A percentile compares a stretch with the other conserved stretches of the same genome.
Conservation (phyloP, 35 echinoderm and acorn worm species). For the Ophiothrix spiculata region DNA sequence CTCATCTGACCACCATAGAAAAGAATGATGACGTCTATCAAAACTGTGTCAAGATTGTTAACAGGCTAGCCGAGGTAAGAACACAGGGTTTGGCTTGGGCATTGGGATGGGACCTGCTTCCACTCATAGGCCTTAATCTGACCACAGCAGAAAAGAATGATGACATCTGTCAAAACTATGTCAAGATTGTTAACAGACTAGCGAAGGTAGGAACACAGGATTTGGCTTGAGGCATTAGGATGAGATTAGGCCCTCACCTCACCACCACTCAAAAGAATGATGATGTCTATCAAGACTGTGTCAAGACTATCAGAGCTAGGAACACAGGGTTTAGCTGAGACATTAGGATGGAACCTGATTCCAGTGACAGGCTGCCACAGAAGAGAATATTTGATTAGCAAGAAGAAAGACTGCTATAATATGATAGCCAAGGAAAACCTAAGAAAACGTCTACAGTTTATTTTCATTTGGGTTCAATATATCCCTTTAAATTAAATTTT, state of each 20-base stretch:
- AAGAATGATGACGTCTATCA: constrained; percentile 45
- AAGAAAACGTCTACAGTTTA: background rate
- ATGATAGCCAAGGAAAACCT: background rate
- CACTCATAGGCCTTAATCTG: constrained; percentile 50
- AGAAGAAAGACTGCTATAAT: background rate
- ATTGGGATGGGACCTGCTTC: constrained; percentile 72
- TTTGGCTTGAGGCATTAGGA: constrained; percentile 3
- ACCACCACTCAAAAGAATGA: constrained; percentile 37
- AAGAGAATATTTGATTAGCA: background rate
- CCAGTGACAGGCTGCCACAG: background rate
- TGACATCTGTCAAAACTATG: constrained; percentile 55
- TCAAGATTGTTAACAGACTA: constrained; percentile 47
- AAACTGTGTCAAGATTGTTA: constrained; percentile 47
- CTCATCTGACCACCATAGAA: constrained; percentile 34
- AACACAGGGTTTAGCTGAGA: too few species aligned
- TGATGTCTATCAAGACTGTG: constrained; percentile 60
- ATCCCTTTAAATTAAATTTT: background rate
- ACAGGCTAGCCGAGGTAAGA: too few species aligned
- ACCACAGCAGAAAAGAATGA: constrained; percentile 38
- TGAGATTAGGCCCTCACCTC: constrained; percentile 70
- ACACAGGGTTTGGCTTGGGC: too few species aligned
- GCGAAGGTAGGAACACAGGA: constrained; percentile 58
- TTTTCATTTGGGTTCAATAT: background rate
- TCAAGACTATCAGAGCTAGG: constrained; percentile 42
- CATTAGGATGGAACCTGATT: too few species aligned